Base-by-base conservation (phyloP, 2,888 invertebrate genomes). In the Lacanobia wlatinum region DNA sequence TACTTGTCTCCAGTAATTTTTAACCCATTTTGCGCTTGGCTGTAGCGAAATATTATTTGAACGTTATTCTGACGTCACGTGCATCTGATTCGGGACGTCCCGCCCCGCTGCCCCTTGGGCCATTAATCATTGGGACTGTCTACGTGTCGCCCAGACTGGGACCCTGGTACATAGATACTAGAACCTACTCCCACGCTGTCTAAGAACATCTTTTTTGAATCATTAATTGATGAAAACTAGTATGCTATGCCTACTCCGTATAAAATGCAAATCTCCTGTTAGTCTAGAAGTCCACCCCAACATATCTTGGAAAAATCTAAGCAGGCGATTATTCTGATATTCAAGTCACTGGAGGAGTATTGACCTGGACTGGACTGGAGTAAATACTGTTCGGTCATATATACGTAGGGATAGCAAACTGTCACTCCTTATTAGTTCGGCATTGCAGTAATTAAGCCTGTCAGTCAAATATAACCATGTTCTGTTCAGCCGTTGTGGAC, bases 41-140 rank as follows among this genome's bases (percentile, higher is more conserved):
- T 87, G 85, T 88, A 83, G 85, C 87, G 85, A 87, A 90, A 89
- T 90, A 92, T 93, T 92, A 93, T 92, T 92, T 87, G 89, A 87
- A 87, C 91, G 91, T 92, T 92, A 92, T 88, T 89, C 76, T 73
- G 92, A 93, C 93, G 94, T 94, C 95, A 95, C 94, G 94, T 93
- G 94, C 94, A 93, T 93, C 93, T 94, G 95, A 93, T 93, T 92
- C 90, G 89, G 90, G 88, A 84, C 83, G 84, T 83, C 83, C 88
- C 87, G 88, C 87, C 90, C 91, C 90, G 84, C 85, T 85, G 86
- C 87, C 89, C 89, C 88, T 82, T 76, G 85, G 82, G 85, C 88
- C 92, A 92, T 94, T 93, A 94, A 94, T 94, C 94, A 94, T 90
- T 87, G 87, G 88, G 87, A 90, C 91, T 90, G 90, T 89, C 90